phyloP scores from a whole-genome alignment of 2,113 vertebrate species.

The Syrrhaptes paradoxus region DNA sequence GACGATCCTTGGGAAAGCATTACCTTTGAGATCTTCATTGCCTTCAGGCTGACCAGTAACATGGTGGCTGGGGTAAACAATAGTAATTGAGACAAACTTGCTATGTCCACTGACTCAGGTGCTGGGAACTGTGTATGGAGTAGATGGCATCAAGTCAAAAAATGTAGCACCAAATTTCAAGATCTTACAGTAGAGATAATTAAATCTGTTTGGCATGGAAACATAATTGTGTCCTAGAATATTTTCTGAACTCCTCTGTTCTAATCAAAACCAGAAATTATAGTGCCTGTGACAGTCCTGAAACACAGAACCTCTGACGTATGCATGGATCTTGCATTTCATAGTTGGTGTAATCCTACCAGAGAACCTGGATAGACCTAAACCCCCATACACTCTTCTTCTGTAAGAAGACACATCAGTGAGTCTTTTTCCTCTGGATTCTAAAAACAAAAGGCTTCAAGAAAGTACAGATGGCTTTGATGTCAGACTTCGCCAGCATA shows the following conservation, averaged over 20 bases:
- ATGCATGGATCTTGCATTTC: neutral
- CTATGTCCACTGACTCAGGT: neutral
- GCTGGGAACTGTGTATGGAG: neutral
- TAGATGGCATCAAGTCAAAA: neutral
- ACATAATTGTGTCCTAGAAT: neutral
- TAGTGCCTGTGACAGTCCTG: neutral
- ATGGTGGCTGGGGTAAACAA: neutral
- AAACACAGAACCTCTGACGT: neutral
- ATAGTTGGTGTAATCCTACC: neutral
- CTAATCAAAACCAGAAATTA: neutral
- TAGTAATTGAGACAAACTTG: neutral
- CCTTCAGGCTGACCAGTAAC: neutral
- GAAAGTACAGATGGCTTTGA: neutral
- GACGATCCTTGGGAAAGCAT: neutral
- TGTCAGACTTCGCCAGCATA: neutral
- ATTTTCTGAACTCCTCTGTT: neutral
- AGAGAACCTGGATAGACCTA: neutral
- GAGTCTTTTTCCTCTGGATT: neutral
- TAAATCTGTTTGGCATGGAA: neutral
- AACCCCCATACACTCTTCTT: accelerated
- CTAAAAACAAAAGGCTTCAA: neutral
- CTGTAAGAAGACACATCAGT: neutral
- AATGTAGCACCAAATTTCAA: neutral
- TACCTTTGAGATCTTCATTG: neutral
- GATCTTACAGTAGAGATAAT: neutral